Conservation (phyloP, 2,797 vertebrate species). For the Scyliorhinus canicula region DNA sequence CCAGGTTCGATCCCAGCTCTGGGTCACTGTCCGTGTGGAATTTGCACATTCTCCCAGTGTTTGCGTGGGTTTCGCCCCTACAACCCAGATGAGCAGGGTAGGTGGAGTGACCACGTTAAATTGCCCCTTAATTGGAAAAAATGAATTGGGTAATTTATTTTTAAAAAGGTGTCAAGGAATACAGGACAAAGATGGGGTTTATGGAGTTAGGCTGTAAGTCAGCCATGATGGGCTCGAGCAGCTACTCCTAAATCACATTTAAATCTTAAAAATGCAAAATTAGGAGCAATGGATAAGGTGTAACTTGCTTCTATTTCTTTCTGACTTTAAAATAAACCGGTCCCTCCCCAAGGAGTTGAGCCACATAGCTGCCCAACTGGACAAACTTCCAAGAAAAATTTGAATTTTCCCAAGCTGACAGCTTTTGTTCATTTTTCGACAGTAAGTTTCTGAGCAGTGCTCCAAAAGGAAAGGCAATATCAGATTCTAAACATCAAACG, state of each 20-base stretch:
- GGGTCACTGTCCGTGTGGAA: too few species aligned
- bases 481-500: not conserved
- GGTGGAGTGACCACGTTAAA: too few species aligned
- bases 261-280: not conserved
- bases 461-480: not conserved
- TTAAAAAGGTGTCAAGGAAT: too few species aligned
- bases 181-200: too few species aligned
- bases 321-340: not conserved
- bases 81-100: too few species aligned
- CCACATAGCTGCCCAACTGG: not conserved
- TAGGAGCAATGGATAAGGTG: not conserved
- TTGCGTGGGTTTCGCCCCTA: too few species aligned
- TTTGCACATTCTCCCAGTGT: too few species aligned
- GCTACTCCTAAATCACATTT: not conserved
- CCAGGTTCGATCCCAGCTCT: too few species aligned
- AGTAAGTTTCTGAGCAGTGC: not conserved
- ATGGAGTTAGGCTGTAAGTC: not conserved
- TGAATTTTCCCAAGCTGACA: not conserved
- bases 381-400: not conserved
- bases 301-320: not conserved
- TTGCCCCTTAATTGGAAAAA: too few species aligned
- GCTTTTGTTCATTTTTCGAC: not conserved
- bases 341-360: not conserved
- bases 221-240: not conserved
- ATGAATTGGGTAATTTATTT: too few species aligned